Conservation (phyloP, 2,113 vertebrate genomes). For the Narcine bancroftii region DNA sequence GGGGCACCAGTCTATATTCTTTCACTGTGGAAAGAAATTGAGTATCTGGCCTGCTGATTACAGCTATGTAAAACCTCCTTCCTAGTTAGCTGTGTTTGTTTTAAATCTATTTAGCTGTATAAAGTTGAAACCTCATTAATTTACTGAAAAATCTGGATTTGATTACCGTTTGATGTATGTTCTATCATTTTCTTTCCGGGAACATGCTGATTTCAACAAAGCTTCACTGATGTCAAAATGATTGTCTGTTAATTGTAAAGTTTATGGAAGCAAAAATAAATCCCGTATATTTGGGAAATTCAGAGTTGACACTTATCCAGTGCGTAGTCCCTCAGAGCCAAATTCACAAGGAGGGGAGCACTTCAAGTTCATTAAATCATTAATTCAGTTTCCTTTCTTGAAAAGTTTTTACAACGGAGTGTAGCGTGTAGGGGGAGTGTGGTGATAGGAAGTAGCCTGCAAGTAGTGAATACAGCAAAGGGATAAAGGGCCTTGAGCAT, state of each 20-base stretch:
- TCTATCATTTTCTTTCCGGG: background rate
- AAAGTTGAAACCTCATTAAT: slow-evolving; percentile 32
- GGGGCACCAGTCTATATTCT: background rate
- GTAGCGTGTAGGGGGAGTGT: background rate
- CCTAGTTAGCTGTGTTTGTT: slow-evolving; percentile 24
- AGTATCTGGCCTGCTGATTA: background rate
- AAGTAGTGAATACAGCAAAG: too few species aligned
- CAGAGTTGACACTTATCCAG: slow-evolving; percentile 5
- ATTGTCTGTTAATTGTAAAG: background rate
- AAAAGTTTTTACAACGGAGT: background rate
- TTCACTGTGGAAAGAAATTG: background rate
- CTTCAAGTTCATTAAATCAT: background rate
- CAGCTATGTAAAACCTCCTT: background rate
- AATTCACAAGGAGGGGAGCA: background rate
- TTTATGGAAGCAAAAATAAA: slow-evolving; percentile 18
- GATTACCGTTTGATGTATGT: slow-evolving; percentile 2
- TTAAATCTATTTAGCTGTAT: slow-evolving; percentile 20
- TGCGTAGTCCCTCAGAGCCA: background rate
- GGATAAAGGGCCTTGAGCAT: too few species aligned
- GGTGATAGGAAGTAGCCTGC: too few species aligned
- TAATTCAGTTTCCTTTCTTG: background rate
- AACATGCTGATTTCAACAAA: background rate
- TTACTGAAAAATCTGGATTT: slow-evolving; percentile 32
- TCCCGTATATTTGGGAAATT: background rate
- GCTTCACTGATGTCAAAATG: background rate